phyloP scores from a whole-genome alignment of 2,797 vertebrate genomes.

The Psittacula echo region DNA sequence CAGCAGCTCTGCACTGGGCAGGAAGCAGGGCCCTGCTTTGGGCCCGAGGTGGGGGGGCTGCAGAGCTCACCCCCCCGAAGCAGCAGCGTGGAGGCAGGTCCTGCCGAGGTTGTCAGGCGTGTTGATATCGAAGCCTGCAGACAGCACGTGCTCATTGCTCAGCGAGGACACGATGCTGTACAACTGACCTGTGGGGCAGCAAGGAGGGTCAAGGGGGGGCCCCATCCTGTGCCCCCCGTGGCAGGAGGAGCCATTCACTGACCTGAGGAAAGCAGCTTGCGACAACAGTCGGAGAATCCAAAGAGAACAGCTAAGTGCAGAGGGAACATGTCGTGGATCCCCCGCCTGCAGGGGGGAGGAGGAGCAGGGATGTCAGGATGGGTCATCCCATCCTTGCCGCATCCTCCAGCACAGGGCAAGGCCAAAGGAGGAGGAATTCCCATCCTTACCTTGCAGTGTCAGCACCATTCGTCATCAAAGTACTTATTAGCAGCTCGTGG shows the following conservation, averaged over 20 bases:
- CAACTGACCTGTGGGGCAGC: constrained; percentile 88
- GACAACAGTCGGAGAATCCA: constrained; percentile 98
- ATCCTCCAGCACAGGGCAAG: not conserved
- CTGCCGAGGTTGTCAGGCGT: constrained; percentile 95
- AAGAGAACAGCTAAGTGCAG: constrained; percentile 97
- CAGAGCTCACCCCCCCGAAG: constrained; percentile 90
- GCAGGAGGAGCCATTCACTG: not conserved
- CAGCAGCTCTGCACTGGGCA: not conserved
- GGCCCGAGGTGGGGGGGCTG: accelerated
- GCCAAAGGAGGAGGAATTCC: not conserved
- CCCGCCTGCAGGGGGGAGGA: constrained; percentile 79
- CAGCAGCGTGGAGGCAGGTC: constrained; percentile 98
- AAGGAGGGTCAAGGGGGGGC: not conserved
- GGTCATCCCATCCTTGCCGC: not conserved
- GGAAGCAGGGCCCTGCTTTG: not conserved
- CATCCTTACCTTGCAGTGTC: constrained; percentile 90
- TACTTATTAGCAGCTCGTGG: constrained; percentile 97
- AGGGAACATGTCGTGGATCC: constrained; percentile 95
- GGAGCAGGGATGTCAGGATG: not conserved
- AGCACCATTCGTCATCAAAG: constrained; percentile 96
- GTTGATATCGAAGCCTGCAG: constrained; percentile 97
- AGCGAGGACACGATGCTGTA: constrained; percentile 99
- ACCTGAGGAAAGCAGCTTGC: constrained; percentile 99
- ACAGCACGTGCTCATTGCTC: constrained; percentile 96
- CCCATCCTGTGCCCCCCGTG: not conserved